Conservation (phyloP, 2,113 vertebrate species). For the Felis catus region DNA sequence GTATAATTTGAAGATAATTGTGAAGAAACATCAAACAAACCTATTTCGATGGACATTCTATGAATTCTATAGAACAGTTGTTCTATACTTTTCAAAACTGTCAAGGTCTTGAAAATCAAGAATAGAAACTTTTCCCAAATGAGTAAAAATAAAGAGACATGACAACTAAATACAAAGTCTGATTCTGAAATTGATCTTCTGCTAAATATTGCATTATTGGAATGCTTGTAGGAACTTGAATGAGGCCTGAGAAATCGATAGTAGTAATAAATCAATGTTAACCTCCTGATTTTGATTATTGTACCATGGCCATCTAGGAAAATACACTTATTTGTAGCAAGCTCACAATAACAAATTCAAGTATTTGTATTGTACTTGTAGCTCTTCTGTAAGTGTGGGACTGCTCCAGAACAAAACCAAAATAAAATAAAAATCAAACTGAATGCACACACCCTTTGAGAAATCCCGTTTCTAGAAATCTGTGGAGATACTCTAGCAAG, state of each 20-base stretch:
- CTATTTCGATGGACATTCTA: background rate
- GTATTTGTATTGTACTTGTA: background rate
- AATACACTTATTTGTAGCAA: background rate
- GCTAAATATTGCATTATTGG: background rate
- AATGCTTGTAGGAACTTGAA: background rate
- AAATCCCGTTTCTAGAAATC: background rate
- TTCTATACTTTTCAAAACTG: background rate
- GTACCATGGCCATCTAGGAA: background rate
- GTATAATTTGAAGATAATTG: background rate
- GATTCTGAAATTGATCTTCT: background rate
- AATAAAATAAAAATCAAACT: background rate
- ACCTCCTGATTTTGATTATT: background rate
- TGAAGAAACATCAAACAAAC: background rate
- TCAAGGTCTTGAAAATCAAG: constrained; percentile 11
- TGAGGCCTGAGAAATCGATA: background rate
- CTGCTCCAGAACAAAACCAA: background rate
- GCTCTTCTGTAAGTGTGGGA: background rate
- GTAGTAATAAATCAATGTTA: background rate
- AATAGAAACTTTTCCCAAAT: background rate
- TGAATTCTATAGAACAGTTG: background rate
- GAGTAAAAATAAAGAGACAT: background rate
- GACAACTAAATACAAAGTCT: background rate
- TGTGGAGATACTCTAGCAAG: background rate
- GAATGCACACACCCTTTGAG: background rate
- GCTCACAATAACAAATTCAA: background rate